Evolutionary conservation across 2,888 invertebrate genomes (phyloP), one percentile per base, ranked within the genome.

Genomic region (Plagiodera versicolora): DNA sequence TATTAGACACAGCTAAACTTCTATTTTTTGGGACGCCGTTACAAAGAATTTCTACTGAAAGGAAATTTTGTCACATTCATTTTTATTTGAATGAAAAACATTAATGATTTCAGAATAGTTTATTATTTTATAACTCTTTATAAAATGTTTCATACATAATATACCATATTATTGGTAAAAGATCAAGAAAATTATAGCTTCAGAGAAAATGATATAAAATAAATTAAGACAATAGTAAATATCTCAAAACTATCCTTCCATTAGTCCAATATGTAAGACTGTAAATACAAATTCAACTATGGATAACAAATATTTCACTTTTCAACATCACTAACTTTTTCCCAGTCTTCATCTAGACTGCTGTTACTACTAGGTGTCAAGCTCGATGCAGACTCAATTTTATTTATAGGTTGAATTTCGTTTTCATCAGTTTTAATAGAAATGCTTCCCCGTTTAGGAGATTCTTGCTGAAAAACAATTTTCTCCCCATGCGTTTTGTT

Each of bases 291-390:
- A 52, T 52, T 16, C 30, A 30, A 18, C 19, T n/a, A 19, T 11
- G 19, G 19, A 19, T 52, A 28, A 35, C 30, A 52, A 52, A 17
- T 45, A 44, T 28, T 24, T 44, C 16, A 53, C 24, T 53, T 53
- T n/a, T 55, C 48, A 16, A 55, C 24, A 53, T 78, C 79, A 56
- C 73, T 75, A 59, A 80, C 76, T 72, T 80, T 80, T 69, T 80
- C 81, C 81, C 81, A 81, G 64, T 82, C 82, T 39, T 80, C 81
- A 67, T 82, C 82, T 4, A 78, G 77, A 67, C 77, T 79, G 61
- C 75, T 76, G 61, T 70, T 75, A 57, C 77, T 79, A 62, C 75
- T 76, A 10, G 72, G 67, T 17, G 74, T 72, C 60, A 75, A 67
- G 67, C 74, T 77, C 39, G 66, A 67, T 17, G 73, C 68, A 1